Percentiles rank a stretch among this genome's conserved stretches.
These are phyloP conservation scores for Dasyprocta punctata DNA, from an alignment of 2,113 vertebrate species.

Conservation along the genomic window DNA sequence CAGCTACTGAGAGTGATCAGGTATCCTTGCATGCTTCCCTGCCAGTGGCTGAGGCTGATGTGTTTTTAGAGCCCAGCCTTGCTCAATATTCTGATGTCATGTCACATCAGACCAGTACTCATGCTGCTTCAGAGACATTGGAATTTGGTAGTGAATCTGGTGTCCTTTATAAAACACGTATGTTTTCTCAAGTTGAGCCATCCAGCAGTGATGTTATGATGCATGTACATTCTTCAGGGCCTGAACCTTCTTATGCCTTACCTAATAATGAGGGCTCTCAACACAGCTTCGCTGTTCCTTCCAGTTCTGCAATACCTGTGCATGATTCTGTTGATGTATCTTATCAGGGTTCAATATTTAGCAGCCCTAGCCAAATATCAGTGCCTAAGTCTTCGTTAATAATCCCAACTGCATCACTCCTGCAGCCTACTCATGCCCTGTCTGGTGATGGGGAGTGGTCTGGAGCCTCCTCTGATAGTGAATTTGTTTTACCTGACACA, in stretches of 20 bases:
- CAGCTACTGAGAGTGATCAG: conserved; percentile 86
- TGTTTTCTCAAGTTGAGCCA: conserved; percentile 86
- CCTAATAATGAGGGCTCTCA: conserved; percentile 86
- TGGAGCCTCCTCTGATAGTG: conserved; percentile 86
- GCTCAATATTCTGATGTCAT: conserved; percentile 87
- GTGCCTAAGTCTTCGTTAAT: conserved; percentile 83
- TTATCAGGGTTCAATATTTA: conserved; percentile 82
- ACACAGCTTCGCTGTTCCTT: conserved; percentile 85
- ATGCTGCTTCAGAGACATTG: conserved; percentile 88
- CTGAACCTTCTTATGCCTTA: conserved; percentile 85
- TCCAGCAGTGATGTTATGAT: conserved; percentile 88
- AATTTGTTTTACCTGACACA: conserved; percentile 87
- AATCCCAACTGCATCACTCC: conserved; percentile 81
- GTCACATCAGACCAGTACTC: conserved; percentile 83
- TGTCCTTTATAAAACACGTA: conserved; percentile 83
- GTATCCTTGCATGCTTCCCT: conserved; percentile 91
- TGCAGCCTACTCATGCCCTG: conserved; percentile 87
- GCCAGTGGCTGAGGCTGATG: conserved; percentile 88
- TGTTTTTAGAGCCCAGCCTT: conserved; percentile 86
- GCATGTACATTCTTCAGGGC: conserved; percentile 88
- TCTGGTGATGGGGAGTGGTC: conserved; percentile 88
- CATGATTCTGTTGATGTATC: conserved; percentile 84
- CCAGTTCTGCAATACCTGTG: conserved; percentile 81
- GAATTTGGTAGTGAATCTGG: conserved; percentile 83
- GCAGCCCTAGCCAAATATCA: conserved; percentile 82